phyloP scores from a whole-genome alignment of 2,113 vertebrate genomes.

The Stegostoma tigrinum region DNA sequence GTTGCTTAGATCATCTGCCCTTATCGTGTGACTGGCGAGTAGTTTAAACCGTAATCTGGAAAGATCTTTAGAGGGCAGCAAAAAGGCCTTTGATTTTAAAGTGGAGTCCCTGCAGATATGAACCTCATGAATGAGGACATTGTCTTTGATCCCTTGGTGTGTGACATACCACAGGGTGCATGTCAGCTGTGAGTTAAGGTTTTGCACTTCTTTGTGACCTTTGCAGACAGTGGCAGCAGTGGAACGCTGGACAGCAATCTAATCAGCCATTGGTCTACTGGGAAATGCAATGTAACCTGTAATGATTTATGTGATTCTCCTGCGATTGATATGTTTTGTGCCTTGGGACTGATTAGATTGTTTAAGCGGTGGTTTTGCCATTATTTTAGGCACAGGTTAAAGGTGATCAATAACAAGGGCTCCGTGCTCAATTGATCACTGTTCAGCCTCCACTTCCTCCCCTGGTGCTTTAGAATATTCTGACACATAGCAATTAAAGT shows the following conservation, averaged over 20 bases:
- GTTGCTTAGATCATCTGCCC: background rate
- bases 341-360: conserved; percentile 58
- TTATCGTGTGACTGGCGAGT: background rate
- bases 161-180: background rate
- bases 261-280: conserved; percentile 37
- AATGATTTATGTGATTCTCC: conserved; percentile 69
- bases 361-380: conserved; percentile 83
- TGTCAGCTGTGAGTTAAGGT: conserved; percentile 25
- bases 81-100: background rate
- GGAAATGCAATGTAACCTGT: conserved; percentile 38
- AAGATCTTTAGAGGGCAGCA: background rate
- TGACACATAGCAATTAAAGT: conserved; percentile 52
- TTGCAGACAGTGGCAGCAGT: conserved; percentile 41
- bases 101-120: background rate
- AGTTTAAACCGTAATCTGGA: background rate
- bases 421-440: conserved; percentile 73
- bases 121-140: background rate
- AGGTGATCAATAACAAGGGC: conserved; percentile 88
- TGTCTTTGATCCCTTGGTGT: background rate
- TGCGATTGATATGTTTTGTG: conserved; percentile 65
- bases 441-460: conserved; percentile 56
- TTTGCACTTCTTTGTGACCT: conserved; percentile 41
- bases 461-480: conserved; percentile 46
- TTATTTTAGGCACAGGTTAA: conserved; percentile 79
- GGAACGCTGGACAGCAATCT: conserved; percentile 49